Evolutionary conservation across 2,113 vertebrate species (phyloP).

Genomic region (Periophthalmus modestus): DNA sequence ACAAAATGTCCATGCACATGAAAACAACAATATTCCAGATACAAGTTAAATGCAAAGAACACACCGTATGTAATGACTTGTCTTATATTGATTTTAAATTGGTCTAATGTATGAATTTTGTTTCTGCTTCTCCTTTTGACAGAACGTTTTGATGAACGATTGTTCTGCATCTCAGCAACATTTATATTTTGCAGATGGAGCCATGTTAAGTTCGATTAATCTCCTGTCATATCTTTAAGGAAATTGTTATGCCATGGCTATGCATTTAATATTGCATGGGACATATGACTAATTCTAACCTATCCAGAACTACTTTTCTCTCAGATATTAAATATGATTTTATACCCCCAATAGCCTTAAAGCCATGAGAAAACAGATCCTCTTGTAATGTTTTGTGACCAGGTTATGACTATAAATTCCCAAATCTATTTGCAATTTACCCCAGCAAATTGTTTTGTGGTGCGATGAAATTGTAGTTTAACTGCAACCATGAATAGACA

Average conservation of each 20-base stretch:
- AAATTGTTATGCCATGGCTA: not conserved
- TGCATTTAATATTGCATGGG: not conserved
- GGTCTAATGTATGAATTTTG: not conserved
- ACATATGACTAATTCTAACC: slow-evolving; percentile 1
- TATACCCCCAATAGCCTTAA: slow-evolving; percentile 4
- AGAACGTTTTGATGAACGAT: not conserved
- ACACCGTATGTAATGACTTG: not conserved
- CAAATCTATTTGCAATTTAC: slow-evolving; percentile 15
- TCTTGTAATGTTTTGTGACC: slow-evolving; percentile 15
- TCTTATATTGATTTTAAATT: not conserved
- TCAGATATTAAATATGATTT: slow-evolving; percentile 8
- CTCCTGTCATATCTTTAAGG: not conserved
- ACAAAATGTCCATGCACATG: too few species aligned
- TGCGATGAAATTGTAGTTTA: slow-evolving; percentile 28
- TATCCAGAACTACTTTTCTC: not conserved
- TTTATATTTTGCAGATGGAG: not conserved
- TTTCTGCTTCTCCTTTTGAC: not conserved
- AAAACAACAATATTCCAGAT: too few species aligned
- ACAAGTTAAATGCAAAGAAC: too few species aligned
- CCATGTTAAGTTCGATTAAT: not conserved
- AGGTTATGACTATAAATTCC: slow-evolving; percentile 24
- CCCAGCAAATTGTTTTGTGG: slow-evolving; percentile 37
- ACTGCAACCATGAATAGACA: slow-evolving; percentile 28
- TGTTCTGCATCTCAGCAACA: not conserved
- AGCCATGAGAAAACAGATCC: slow-evolving; percentile 6